A percentile compares a stretch with the other conserved stretches of the same genome.
Conservation (phyloP, 2,888 invertebrate species). For the Oscheius onirici region DNA sequence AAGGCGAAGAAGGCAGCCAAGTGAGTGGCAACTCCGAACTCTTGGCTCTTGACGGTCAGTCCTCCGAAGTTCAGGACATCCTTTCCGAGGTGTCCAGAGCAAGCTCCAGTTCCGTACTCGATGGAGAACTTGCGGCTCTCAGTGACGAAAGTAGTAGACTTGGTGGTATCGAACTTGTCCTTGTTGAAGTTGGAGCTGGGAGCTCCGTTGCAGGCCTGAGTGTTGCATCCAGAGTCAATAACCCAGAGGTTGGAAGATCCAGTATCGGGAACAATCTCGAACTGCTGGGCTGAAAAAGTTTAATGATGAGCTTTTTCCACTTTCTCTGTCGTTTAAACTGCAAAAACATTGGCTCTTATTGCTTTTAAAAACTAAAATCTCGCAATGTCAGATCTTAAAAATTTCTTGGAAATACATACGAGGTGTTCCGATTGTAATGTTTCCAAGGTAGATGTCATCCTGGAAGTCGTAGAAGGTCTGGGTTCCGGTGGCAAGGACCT, state of each 20-base stretch:
- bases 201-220: constrained; percentile 59
- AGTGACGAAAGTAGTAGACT: constrained; percentile 56
- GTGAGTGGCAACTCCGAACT: constrained; percentile 58
- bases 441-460: constrained; percentile 67
- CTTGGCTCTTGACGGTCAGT: constrained; percentile 51
- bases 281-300: constrained; percentile 41
- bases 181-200: constrained; percentile 34
- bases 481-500: constrained; percentile 42
- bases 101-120: constrained; percentile 65
- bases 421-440: constrained; percentile 65
- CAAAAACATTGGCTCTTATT: not conserved
- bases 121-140: constrained; percentile 57
- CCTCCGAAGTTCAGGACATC: constrained; percentile 60
- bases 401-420: not conserved
- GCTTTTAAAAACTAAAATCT: not conserved
- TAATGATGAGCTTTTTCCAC: not conserved
- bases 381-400: not conserved
- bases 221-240: constrained; percentile 57
- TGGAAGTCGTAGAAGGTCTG: constrained; percentile 59
- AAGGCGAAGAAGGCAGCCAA: constrained; percentile 60
- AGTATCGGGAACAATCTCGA: constrained; percentile 62
- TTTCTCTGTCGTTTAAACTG: not conserved
- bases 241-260: constrained; percentile 67
- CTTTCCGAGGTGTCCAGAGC: constrained; percentile 59
- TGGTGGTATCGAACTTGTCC: constrained; percentile 61